Base-by-base conservation (phyloP, 2,888 invertebrate genomes). In the Erpobdella octoculata region DNA sequence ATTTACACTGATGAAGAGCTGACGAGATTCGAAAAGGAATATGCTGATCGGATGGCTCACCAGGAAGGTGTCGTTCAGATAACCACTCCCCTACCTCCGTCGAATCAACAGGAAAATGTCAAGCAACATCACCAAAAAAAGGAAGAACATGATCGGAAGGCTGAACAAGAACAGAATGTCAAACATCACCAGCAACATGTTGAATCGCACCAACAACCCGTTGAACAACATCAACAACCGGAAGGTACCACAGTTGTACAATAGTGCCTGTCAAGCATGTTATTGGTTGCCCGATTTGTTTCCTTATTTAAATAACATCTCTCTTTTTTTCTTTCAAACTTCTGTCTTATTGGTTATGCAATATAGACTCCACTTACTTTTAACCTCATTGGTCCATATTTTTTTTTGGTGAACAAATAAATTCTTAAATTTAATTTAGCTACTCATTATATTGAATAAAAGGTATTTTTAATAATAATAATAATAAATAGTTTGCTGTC, bases 1-100 rank as follows among this genome's bases (percentile, higher is more conserved):
- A 87, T 90, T 38, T 96, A 89, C 81, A 88, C 91, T 0, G 89
- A 90, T 77, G 88, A 91, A 73, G 96, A 97, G 79, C 91, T 92
- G 77, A 86, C 90, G 70, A 88, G 89, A 76, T 93, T 88, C 76
- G 76, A 81, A 66, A 74, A 76, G 69, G 77, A 79, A 73, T 74
- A 78, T 18, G 75, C 75, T 25, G 76, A 72, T 25, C 38, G 64
- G 28, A 58, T 36, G n/a, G 41, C 46, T 46, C 58, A 72, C 31
- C 48, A 70, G 38, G 25, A 35, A 5, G 31, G 21, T 0, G 28
- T 15, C 3, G 6, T 46, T 0, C 0, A 8, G 3, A 5, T 35
- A 4, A 25, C 64, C 31, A 46, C 18, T 25, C 46, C 31, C 0
- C 48, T 18, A 9, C 12, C 53, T n/a, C 28, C 9, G 21, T 61